Conservation (phyloP, 2,797 vertebrate genomes). For the Oreochromis grahami region DNA sequence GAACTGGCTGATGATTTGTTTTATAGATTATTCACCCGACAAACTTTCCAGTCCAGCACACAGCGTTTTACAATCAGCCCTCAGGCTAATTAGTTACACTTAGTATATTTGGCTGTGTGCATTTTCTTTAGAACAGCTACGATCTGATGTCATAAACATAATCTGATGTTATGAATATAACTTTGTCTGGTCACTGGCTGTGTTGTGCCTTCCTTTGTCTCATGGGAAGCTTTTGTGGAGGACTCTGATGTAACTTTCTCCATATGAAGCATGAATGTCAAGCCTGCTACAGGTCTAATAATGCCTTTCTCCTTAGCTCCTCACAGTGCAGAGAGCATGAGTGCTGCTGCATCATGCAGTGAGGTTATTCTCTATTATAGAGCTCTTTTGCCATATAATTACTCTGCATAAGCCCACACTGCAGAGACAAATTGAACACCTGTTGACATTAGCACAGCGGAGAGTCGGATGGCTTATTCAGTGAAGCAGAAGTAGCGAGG, state of each 20-base stretch:
- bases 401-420: background rate
- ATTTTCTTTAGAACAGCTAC: background rate
- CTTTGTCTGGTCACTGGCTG: background rate
- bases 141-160: background rate
- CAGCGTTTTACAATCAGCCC: background rate
- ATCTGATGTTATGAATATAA: background rate
- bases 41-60: background rate
- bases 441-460: background rate
- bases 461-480: background rate
- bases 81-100: background rate
- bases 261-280: background rate
- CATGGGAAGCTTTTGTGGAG: background rate
- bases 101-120: background rate
- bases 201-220: background rate
- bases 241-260: background rate
- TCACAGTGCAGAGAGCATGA: background rate
- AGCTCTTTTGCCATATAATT: background rate
- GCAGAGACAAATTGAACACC: slow-evolving; percentile 21
- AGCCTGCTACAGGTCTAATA: background rate
- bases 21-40: accelerated
- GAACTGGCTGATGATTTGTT: background rate
- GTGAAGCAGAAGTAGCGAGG: background rate
- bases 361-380: background rate
- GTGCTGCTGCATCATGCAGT: background rate
- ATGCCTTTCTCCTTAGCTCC: background rate